Evolutionary conservation across 2,888 invertebrate genomes (phyloP).

Genomic region (Diaprepes abbreviatus): DNA sequence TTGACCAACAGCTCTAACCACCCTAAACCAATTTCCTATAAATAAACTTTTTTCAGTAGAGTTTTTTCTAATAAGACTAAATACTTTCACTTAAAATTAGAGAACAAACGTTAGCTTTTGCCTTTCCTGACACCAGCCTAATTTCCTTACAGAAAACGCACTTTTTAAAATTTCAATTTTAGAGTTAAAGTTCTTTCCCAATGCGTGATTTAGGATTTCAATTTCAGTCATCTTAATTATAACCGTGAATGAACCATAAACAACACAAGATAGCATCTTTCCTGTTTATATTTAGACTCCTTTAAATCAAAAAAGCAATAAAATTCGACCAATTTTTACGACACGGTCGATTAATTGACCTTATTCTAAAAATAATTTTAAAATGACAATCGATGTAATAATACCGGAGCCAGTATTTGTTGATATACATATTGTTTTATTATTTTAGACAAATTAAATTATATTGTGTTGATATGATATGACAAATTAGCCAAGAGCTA

Average conservation of each 20-base stretch:
- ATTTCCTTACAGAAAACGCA: too few relatives aligned
- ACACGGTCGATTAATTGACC: slow-evolving; percentile 34
- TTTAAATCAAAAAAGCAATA: slow-evolving; percentile 42
- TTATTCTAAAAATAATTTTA: slow-evolving; percentile 42
- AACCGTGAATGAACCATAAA: slow-evolving; percentile 33
- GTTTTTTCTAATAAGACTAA: too few relatives aligned
- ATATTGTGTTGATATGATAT: slow-evolving; percentile 1
- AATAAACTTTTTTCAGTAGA: too few relatives aligned
- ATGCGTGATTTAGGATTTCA: not conserved
- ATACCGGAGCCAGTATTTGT: not conserved
- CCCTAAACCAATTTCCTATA: too few relatives aligned
- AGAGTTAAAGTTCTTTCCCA: not conserved
- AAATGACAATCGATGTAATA: slow-evolving; percentile 33
- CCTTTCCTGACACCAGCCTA: too few relatives aligned
- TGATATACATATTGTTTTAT: not conserved
- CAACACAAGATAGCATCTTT: slow-evolving; percentile 28
- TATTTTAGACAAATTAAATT: slow-evolving; percentile 9
- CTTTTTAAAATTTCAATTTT: too few relatives aligned
- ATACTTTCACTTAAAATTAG: too few relatives aligned
- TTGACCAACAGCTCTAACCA: too few relatives aligned
- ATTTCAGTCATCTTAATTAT: not conserved
- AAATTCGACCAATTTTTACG: slow-evolving; percentile 31
- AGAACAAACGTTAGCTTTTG: too few relatives aligned
- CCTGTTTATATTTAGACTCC: slow-evolving; percentile 38
- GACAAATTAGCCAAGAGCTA: slow-evolving; percentile 18